Conservation (phyloP, 2,113 vertebrate genomes). For the Sylvietta virens region DNA sequence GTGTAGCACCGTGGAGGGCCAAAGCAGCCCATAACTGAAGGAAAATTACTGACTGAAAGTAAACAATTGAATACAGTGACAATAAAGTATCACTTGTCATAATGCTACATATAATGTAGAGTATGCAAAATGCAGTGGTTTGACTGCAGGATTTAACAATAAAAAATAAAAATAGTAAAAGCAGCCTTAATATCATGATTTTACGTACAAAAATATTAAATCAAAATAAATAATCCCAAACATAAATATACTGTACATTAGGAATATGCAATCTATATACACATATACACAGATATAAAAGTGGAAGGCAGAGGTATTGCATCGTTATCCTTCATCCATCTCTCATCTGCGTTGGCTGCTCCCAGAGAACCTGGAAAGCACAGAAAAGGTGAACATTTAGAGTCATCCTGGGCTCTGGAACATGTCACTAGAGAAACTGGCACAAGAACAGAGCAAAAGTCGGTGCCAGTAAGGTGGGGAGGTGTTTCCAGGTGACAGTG, state of each 20-base stretch:
- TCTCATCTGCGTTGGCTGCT: conserved; percentile 56
- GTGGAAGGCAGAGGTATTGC: conserved; percentile 81
- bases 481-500: background rate
- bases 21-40: conserved; percentile 62
- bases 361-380: conserved; percentile 65
- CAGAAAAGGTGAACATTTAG: background rate
- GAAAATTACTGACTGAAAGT: conserved; percentile 73
- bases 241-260: conserved; percentile 86
- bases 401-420: background rate
- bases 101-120: conserved; percentile 80
- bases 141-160: conserved; percentile 71
- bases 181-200: conserved; percentile 79
- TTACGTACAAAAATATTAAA: conserved; percentile 85
- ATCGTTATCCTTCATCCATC: conserved; percentile 76
- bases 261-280: conserved; percentile 69
- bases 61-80: conserved; percentile 80
- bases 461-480: background rate
- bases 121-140: conserved; percentile 78
- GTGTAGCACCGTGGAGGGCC: conserved; percentile 74
- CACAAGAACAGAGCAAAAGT: background rate
- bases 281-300: conserved; percentile 56
- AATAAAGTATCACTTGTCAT: conserved; percentile 75
- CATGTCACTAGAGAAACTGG: background rate
- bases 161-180: conserved; percentile 62
- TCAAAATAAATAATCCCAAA: conserved; percentile 84